phyloP scores from a whole-genome alignment of 1,140 invertebrate genomes.

The Dolichoris vasculosae region DNA sequence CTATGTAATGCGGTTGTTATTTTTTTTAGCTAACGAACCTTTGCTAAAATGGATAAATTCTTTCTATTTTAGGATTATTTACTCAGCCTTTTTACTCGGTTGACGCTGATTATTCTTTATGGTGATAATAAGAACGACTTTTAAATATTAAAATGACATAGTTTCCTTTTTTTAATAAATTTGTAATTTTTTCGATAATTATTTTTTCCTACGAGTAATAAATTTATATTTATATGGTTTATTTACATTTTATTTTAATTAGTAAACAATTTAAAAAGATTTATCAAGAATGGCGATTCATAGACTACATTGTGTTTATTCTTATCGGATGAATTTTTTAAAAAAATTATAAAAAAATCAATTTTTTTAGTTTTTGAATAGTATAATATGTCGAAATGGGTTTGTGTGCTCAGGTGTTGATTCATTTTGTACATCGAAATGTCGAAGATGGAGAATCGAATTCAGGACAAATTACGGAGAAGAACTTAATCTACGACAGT shows the following conservation, averaged over 20 bases:
- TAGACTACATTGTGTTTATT: too few species aligned
- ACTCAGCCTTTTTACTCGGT: background rate
- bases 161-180: too few species aligned
- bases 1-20: background rate
- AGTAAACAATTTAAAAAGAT: too few species aligned
- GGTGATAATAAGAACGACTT: too few species aligned
- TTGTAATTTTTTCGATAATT: too few species aligned
- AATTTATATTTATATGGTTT: too few species aligned
- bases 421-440: constrained; percentile 47
- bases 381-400: constrained; percentile 22
- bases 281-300: too few species aligned
- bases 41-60: background rate
- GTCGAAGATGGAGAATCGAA: constrained; percentile 54
- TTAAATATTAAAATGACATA: too few species aligned
- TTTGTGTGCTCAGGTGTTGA: constrained; percentile 61
- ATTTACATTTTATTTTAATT: too few species aligned
- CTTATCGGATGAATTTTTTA: too few species aligned
- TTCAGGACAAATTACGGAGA: constrained; percentile 56
- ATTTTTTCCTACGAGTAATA: too few species aligned
- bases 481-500: constrained; percentile 52
- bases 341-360: background rate
- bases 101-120: background rate
- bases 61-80: background rate
- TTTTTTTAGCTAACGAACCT: background rate
- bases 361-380: background rate